Evolutionary conservation across 2,797 vertebrate genomes (phyloP).

Genomic region (Chanos chanos): DNA sequence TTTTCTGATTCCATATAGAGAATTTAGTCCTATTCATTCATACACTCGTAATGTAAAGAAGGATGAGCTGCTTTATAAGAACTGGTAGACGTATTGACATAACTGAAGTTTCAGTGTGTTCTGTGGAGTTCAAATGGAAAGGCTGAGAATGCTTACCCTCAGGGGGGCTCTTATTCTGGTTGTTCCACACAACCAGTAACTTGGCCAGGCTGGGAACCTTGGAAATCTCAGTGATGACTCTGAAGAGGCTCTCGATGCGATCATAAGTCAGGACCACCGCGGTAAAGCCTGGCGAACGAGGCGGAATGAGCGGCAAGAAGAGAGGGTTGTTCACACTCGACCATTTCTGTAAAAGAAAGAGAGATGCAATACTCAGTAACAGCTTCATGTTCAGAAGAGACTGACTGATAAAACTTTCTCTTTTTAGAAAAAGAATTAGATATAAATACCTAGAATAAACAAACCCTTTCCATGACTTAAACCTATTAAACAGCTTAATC

Average conservation of each 20-base stretch:
- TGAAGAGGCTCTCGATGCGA: constrained; percentile 95
- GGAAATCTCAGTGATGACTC: constrained; percentile 96
- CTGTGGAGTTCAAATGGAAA: no score
- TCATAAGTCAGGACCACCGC: constrained; percentile 96
- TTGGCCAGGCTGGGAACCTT: constrained; percentile 97
- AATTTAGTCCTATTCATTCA: no score
- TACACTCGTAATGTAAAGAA: no score
- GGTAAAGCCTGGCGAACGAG: constrained; percentile 93
- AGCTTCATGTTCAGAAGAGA: background rate
- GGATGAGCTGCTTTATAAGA: no score
- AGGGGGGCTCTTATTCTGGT: constrained; percentile 95
- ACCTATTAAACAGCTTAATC: constrained; percentile 35
- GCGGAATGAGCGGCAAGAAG: constrained; percentile 94
- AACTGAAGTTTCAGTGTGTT: no score
- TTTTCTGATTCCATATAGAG: no score
- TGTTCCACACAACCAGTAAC: constrained; percentile 95
- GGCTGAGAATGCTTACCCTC: constrained; percentile 86
- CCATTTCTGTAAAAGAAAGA: constrained; percentile 79
- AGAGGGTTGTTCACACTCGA: constrained; percentile 94
- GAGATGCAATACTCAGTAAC: constrained; percentile 2
- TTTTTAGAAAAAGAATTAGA: background rate
- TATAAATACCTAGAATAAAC: background rate
- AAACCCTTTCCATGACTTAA: constrained; percentile 50
- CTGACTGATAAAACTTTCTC: background rate
- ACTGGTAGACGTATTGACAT: no score